Base-by-base conservation (phyloP, 2,113 vertebrate genomes). In the Leuciscus idus region DNA sequence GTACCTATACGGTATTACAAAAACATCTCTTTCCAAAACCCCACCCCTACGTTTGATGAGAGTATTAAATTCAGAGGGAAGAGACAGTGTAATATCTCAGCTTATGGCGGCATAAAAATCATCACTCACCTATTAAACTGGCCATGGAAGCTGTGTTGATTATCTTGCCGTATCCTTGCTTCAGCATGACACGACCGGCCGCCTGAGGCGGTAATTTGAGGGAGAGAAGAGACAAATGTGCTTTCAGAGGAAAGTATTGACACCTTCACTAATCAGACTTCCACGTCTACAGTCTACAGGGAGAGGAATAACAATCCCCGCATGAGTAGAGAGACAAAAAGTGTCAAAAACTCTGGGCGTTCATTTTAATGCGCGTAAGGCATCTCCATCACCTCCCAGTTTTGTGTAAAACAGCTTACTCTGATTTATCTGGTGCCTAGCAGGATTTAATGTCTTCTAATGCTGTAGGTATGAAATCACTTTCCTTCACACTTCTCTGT, bases 41-140 rank as follows among this genome's bases (percentile, higher is more conserved):
- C 26, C 62, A 26, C 73, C 46, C 88, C 70, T 66, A 36, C 76
- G 36, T 55, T 84, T 79, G 57, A 59, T 55, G 83, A 79, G 76
- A 66, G 89, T 90, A 91, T 73, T 79, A 83, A 88, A 92, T 93
- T 88, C 87, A 86, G 90, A 91, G 89, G 86, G 82, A 90, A 86
- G 84, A 73, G 43, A 86, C 81, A 15, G 87, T 83, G 79, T 85
- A 87, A 78, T 84, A 83, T 64, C 83, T 76, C 59, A 85, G 70
- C 74, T 43, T 66, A 73, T 46, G 36, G 75, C 30, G 15, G 86
- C 90, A 91, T 86, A 90, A 84, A 87, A 92, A 93, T 96, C 96
- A 96, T 97, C 95, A 96, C 96, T 98, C 95, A 97, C 97, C 97
- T 96, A 97, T 98, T 95, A 98, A 96, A 96, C 96, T 96, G 95